Base-by-base conservation (phyloP, 2,797 vertebrate genomes). In the Neosilurus hyrtlii region DNA sequence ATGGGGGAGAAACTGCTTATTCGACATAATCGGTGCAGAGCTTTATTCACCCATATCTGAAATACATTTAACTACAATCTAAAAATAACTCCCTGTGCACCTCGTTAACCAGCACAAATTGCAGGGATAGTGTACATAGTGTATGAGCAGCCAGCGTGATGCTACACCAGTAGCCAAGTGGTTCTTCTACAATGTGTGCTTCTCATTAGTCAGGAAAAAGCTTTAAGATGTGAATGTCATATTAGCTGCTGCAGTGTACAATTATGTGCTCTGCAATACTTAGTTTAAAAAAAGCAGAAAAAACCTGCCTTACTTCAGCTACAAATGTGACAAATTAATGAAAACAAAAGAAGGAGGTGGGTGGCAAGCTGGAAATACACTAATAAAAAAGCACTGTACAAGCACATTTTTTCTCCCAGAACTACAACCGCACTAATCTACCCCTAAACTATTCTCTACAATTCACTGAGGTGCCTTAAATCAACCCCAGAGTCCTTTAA, bases 31-130 rank as follows among this genome's bases (percentile, higher is more conserved):
- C 35, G 62, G 37, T 61, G 35, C 20, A 61, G 35, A n/a, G 11
- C 43, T 62, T 77, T 6, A 62, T 62, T 24, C 57, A 62, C 4
- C 35, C 57, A 77, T 15, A 77, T 77, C 57, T 62, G 74, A 43
- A 35, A 77, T 16, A 8, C 35, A 22, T 49, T 62, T 20, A 73
- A 56, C n/a, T 9, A 14, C 56, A 43, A 76, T 57, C 57, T 49
- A 62, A 77, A 77, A 43, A 62, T 24, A 76, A 35, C 35, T 62
- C 2, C 43, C 62, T 15, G 18, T 62, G 74, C 35, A 24, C 20
- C 57, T 59, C 1, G 5, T 18, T 74, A 35, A 35, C 30, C 56
- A 59, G 56, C 18, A 35, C 56, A 22, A 20, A 61, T n/a, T 22
- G 22, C 10, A 75, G 73, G 4, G 35, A 56, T 30, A 73, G 24